Evolutionary conservation across 2,113 vertebrate species (phyloP), one percentile per base, ranked within the genome.

Genomic region (Neomonachus schauinslandi): DNA sequence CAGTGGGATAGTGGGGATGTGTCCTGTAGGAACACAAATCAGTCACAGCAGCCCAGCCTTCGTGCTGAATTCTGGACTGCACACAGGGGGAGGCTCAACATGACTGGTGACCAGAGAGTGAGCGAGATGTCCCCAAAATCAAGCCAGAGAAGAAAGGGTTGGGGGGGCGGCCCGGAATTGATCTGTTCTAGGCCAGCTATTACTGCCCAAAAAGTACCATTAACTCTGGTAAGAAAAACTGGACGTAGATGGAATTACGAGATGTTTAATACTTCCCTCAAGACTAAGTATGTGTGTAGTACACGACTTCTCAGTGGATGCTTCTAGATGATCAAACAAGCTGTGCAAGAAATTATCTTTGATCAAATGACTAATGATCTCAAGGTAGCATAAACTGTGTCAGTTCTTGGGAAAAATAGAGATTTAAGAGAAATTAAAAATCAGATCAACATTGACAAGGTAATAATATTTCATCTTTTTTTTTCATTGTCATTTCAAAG

Each of bases 381-480:
- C 84, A 77, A 46, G 46, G 81, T 53, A 59, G 18, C 74, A 80
- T 46, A 79, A 92, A 81, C 24, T 11, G 1, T 67, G 88, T 51
- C 16, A 57, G 61, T 69, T 91, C 24, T 65, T 42, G 14, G 81
- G 28, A 36, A 13, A 81, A 81, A 19, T 7, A 81, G 67, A 84
- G 33, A 91, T 88, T 79, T 74, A 65, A 89, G 81, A 63, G 61
- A 96, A 94, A 96, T 77, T 96, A 22, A 90, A 95, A 87, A 76
- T n/a, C 19, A 84, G 36, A 84, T 95, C 19, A 42, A 71, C 19
- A 90, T n/a, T 74, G 87, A 72, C 3, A 72, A 95, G 31, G 55
- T 79, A 80, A 94, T 61, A 89, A 46, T 80, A 71, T 22, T 94
- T 91, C 16, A 11, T 53, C 51, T 87, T 61, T 92, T 61, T 92